These are phyloP conservation scores for Pseudoips prasinana DNA, from an alignment of 2,888 invertebrate species.

Conservation along the genomic window DNA sequence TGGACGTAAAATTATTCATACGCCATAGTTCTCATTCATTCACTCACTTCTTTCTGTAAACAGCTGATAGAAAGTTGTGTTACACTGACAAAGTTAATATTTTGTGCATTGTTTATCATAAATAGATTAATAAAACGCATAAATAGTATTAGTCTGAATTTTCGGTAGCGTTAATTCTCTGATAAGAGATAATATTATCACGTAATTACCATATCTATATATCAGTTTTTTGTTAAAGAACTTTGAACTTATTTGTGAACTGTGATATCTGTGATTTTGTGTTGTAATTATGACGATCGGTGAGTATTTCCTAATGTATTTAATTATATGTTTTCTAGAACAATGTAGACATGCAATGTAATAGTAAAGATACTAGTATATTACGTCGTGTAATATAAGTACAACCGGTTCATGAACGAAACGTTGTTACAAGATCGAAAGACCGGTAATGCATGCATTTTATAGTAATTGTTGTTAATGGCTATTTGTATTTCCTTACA, in stretches of 20 bases:
- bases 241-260: conserved; percentile 16
- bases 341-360: too few relatives aligned
- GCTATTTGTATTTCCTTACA: too few relatives aligned
- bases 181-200: conserved; percentile 20
- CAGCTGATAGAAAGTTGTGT: conserved; percentile 30
- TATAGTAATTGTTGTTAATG: too few relatives aligned
- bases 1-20: too few relatives aligned
- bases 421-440: too few relatives aligned
- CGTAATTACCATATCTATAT: conserved; percentile 15
- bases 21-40: conserved; percentile 3
- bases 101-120: conserved; percentile 1
- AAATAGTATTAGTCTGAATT: neutral
- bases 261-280: conserved; percentile 12
- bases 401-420: too few relatives aligned
- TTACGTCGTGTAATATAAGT: too few relatives aligned
- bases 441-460: too few relatives aligned
- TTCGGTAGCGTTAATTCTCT: conserved; percentile 13
- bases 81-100: neutral
- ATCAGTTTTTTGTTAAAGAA: conserved; percentile 1
- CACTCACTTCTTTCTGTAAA: conserved; percentile 10
- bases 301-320: conserved; percentile 24
- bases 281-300: conserved; percentile 29
- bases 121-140: too few relatives aligned
- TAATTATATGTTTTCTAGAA: too few relatives aligned
- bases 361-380: too few relatives aligned